Conservation (phyloP, 2,797 vertebrate genomes). For the Lepilemur ruficaudatus region DNA sequence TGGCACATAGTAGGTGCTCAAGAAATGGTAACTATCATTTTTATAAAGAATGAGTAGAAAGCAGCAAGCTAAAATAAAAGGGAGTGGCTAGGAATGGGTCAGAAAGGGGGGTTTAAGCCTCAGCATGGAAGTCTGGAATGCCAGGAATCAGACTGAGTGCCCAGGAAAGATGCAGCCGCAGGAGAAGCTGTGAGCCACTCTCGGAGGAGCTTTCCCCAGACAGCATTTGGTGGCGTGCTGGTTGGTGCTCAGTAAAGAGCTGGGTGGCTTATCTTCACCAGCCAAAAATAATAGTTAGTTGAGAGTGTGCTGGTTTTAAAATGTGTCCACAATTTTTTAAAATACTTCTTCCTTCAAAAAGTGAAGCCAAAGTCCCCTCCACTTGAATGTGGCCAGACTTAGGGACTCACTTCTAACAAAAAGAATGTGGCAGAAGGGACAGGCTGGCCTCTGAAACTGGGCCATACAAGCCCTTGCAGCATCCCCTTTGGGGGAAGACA, state of each 20-base stretch:
- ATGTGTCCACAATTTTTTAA: neutral
- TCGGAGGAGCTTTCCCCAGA: neutral
- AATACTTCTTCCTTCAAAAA: neutral
- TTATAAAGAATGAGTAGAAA: neutral
- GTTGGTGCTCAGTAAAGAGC: neutral
- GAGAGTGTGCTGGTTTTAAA: neutral
- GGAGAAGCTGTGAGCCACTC: neutral
- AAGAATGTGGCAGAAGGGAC: neutral
- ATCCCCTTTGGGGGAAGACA: too few species aligned
- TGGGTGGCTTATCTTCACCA: neutral
- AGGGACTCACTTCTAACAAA: neutral
- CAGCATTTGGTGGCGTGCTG: neutral
- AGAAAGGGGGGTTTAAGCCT: neutral
- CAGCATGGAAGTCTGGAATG: neutral
- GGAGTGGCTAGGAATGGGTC: neutral
- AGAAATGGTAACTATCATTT: neutral
- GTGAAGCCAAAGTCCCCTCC: neutral
- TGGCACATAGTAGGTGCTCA: neutral
- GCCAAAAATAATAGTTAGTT: neutral
- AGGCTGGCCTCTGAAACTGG: neutral
- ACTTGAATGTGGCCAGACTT: neutral
- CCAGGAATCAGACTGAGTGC: neutral
- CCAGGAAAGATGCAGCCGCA: neutral
- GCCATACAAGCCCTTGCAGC: neutral
- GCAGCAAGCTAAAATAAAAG: neutral